Evolutionary conservation across 2,113 vertebrate species (phyloP).

Genomic region (Prionailurus bengalensis): DNA sequence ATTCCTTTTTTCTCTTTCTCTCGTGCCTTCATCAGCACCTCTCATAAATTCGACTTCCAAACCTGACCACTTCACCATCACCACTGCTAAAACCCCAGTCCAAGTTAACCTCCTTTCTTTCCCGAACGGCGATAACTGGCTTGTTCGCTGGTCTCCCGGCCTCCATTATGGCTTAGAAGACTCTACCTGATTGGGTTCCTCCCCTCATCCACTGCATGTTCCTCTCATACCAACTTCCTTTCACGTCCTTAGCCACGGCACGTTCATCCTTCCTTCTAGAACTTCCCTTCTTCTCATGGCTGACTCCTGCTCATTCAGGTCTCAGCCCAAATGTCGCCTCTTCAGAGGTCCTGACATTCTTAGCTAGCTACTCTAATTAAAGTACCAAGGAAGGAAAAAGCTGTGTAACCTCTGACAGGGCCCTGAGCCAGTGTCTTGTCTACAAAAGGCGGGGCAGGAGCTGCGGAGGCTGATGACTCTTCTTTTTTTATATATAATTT

Average conservation of each 20-base stretch:
- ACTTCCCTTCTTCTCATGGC: background rate
- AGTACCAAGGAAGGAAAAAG: background rate
- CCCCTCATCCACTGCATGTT: background rate
- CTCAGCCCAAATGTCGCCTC: background rate
- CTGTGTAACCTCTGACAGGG: background rate
- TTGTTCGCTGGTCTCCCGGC: background rate
- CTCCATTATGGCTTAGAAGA: background rate
- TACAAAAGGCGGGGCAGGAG: background rate
- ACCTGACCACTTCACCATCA: background rate
- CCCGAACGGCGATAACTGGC: background rate
- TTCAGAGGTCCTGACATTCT: background rate
- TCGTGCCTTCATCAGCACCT: background rate
- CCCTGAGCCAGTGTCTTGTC: background rate
- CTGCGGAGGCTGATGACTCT: background rate
- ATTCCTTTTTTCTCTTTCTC: background rate
- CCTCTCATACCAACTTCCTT: background rate
- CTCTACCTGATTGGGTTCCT: background rate
- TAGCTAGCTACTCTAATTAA: background rate
- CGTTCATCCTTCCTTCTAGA: background rate
- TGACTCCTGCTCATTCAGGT: background rate
- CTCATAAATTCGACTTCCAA: background rate
- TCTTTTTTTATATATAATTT: background rate
- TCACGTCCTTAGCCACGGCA: background rate
- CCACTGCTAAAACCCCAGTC: background rate
- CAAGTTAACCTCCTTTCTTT: constrained; percentile 11